Base-by-base conservation (phyloP, 2,888 invertebrate genomes). In the Cryptus viduatorius region DNA sequence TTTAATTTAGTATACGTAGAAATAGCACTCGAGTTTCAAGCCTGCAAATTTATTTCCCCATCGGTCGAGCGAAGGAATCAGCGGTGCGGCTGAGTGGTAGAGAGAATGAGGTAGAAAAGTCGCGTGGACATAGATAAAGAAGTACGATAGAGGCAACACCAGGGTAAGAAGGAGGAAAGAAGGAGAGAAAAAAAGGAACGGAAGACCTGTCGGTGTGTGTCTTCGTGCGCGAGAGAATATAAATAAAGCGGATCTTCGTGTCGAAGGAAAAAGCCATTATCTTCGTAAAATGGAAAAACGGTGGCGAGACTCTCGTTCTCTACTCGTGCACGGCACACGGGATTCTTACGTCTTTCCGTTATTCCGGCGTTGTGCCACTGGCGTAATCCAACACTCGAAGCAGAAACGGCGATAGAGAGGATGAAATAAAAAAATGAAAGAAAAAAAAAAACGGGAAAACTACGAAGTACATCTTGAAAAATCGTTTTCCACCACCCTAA, bases 211-310 rank as follows among this genome's bases (percentile, higher is more conserved):
- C 56, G 72, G 69, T 79, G 71, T 79, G 68, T 56, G 76, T 77
- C 76, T 81, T 81, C 64, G 81, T 84, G 68, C 68, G 69, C 16
- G 64, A 44, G 50, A 78, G 84, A 81, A 81, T 84, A 84, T 84
- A 84, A 84, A 84, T 84, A 81, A 81, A 84, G 65, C 77, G 84
- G 77, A 84, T 84, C 81, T 81, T 78, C 77, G 81, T 78, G 81
- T 84, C 81, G 81, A 81, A 72, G 77, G 84, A 81, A 83, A 83
- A 84, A 84, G 84, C 84, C 78, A 84, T 84, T 84, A 84, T 81
- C 84, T 81, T 81, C 77, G 81, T 44, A 78, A 78, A 84, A 84
- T 81, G 81, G 77, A 78, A 81, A 81, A 84, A 81, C 67, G 61
- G 46, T 46, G 56, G 67, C 72, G 68, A 77, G 59, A 29, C 46